Base-by-base conservation (phyloP, 1,140 invertebrate species). In the Brachionus asplanchnoidis region DNA sequence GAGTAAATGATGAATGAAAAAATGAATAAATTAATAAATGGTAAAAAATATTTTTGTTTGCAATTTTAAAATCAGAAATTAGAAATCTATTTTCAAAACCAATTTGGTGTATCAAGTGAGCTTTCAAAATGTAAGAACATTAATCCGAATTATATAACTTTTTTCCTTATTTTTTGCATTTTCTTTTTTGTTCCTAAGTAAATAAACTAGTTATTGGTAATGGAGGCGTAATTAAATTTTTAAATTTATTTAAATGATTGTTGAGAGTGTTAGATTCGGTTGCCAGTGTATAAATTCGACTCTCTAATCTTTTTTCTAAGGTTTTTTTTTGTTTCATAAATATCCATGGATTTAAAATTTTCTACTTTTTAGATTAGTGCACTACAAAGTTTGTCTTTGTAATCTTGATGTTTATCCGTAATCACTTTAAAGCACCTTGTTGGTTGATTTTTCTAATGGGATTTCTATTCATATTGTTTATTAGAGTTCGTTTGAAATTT, bases 401-500 rank as follows among this genome's bases (percentile, higher is more conserved):
- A 73, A 73, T 73, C 68, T 73, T 44, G 42, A 73, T 73, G 68
- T 73, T 73, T 73, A 73, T 73, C n/a, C 32, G n/a, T 40, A 60
- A 60, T 60, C 53, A 60, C 53, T 20, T 60, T 26, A 20, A 6
- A 60, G n/a, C 53, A 60, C 53, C 53, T 60, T 60, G 53, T 60
- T 60, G 53, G 53, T 68, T 68, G 66, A 28, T 68, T 68, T 66
- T 68, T 68, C 9, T 32, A 60, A 20, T 60, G n/a, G 53, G 53
- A 60, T 60, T n/a, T 46, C 44, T 46, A 14, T 46, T 46, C 44
- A 14, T 46, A 46, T 46, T 46, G 11, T 46, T 46, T 8, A n/a
- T 60, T 60, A 26, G 20, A 60, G 53, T 60, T 20, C 53, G 23
- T 60, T 60, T 60, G 2, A n/a, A 60, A 53, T 8, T 23, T 8